Conservation (phyloP, 2,888 invertebrate genomes). For the Andrena flavipes region DNA sequence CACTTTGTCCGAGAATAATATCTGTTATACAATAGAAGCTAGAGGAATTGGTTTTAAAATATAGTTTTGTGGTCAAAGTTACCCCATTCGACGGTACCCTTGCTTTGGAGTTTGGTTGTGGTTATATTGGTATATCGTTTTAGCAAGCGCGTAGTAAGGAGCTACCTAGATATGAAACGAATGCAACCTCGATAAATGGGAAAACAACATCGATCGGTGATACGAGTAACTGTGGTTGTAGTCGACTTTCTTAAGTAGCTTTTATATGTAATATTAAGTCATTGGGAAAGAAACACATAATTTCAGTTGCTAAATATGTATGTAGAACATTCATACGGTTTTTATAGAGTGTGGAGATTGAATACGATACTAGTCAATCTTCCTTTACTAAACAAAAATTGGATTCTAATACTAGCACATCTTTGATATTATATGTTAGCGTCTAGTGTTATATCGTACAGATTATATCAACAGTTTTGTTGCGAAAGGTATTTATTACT, state of each 20-base stretch:
- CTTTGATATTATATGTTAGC: constrained; percentile 67
- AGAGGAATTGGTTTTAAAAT: too few species aligned
- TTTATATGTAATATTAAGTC: constrained; percentile 67
- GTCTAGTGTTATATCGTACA: constrained; percentile 65
- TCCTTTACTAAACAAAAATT: constrained; percentile 47
- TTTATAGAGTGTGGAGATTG: constrained; percentile 65
- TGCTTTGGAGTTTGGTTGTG: constrained; percentile 10
- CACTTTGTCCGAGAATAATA: too few species aligned
- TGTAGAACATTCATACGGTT: constrained; percentile 59
- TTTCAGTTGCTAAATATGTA: constrained; percentile 62
- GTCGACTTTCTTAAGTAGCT: constrained; percentile 82
- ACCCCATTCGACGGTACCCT: too few species aligned
- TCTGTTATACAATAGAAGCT: too few species aligned
- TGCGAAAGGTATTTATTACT: constrained; percentile 60
- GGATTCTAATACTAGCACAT: constrained; percentile 57
- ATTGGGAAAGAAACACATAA: constrained; percentile 43
- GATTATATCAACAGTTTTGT: constrained; percentile 65
- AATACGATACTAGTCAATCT: constrained; percentile 66
- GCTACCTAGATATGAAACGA: constrained; percentile 90
- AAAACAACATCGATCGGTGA: constrained; percentile 90
- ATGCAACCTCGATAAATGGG: constrained; percentile 90
- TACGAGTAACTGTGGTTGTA: constrained; percentile 88
- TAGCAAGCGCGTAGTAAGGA: constrained; percentile 95
- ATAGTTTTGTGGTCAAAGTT: too few species aligned
- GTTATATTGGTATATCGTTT: constrained; percentile 49